Percentiles rank a stretch among this genome's conserved stretches.
phyloP scores from a whole-genome alignment of 2,888 invertebrate species.

The Thecophora atra region DNA sequence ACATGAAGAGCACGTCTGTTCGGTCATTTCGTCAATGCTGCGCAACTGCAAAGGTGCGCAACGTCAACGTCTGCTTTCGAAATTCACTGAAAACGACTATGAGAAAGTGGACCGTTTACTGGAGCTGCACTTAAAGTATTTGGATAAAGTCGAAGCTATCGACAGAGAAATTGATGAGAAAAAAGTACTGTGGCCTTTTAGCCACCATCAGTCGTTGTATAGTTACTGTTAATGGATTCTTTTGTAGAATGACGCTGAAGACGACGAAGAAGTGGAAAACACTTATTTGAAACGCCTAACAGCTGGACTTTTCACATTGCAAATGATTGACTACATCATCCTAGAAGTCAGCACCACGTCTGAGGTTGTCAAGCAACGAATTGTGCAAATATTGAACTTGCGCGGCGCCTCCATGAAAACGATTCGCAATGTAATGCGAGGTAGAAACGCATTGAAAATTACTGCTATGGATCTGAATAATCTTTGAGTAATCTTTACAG shows the following conservation, averaged over 20 bases:
- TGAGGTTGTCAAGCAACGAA: slow-evolving; percentile 81
- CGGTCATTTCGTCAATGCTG: slow-evolving; percentile 92
- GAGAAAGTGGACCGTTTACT: slow-evolving; percentile 97
- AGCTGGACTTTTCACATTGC: slow-evolving; percentile 94
- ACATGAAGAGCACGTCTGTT: slow-evolving; percentile 94
- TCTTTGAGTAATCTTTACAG: slow-evolving; percentile 69
- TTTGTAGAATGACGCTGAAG: slow-evolving; percentile 67
- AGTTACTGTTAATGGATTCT: slow-evolving; percentile 1
- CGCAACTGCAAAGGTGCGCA: slow-evolving; percentile 92
- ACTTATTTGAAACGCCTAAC: slow-evolving; percentile 90
- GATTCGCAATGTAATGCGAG: slow-evolving; percentile 92
- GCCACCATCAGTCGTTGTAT: neutral
- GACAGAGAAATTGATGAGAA: slow-evolving; percentile 79
- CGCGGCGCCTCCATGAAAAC: slow-evolving; percentile 92
- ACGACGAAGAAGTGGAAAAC: slow-evolving; percentile 83
- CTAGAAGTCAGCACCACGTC: slow-evolving; percentile 79
- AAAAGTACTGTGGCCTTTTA: slow-evolving; percentile 54
- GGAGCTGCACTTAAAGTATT: slow-evolving; percentile 96
- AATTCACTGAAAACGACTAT: slow-evolving; percentile 97
- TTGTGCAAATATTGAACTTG: slow-evolving; percentile 87
- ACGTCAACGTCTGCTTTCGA: slow-evolving; percentile 87
- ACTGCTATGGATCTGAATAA: neutral
- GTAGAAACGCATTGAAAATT: slow-evolving; percentile 64
- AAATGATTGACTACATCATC: slow-evolving; percentile 90
- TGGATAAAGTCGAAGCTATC: slow-evolving; percentile 88